Conservation (phyloP, 2,797 vertebrate genomes). For the Octomys mimax region DNA sequence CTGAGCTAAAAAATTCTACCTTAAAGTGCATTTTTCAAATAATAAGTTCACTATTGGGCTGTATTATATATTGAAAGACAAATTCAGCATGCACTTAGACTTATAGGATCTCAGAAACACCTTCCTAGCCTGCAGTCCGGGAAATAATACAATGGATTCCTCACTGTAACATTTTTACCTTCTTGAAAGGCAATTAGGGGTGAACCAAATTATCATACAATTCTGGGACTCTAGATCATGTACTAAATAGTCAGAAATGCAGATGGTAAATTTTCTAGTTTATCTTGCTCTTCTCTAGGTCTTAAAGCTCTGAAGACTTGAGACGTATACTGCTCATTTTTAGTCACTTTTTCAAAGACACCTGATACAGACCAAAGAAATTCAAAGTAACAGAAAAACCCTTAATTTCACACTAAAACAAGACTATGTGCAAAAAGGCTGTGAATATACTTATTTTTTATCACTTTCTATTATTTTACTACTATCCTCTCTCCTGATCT, state of each 20-base stretch:
- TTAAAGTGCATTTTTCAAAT: neutral
- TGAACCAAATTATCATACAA: neutral
- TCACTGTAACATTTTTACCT: neutral
- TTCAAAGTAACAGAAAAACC: neutral
- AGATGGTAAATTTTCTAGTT: neutral
- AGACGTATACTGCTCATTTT: neutral
- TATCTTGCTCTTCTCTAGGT: neutral
- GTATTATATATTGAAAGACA: neutral
- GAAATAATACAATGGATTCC: neutral
- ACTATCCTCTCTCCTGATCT: neutral
- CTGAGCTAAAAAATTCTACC: neutral
- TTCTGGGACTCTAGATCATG: fast-evolving
- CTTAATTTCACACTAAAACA: neutral
- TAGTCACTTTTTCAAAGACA: neutral
- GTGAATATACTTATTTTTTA: neutral
- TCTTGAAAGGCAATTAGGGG: neutral
- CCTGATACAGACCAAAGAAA: neutral
- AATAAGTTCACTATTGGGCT: neutral
- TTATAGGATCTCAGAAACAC: neutral
- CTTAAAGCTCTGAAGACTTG: neutral
- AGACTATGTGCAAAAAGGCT: neutral
- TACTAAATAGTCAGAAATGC: neutral
- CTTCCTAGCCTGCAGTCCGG: neutral
- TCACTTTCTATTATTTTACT: neutral
- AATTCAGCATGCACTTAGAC: neutral